These are phyloP conservation scores for Acanthosepion lycidas DNA, from an alignment of 2,888 invertebrate species.

Conservation along the genomic window DNA sequence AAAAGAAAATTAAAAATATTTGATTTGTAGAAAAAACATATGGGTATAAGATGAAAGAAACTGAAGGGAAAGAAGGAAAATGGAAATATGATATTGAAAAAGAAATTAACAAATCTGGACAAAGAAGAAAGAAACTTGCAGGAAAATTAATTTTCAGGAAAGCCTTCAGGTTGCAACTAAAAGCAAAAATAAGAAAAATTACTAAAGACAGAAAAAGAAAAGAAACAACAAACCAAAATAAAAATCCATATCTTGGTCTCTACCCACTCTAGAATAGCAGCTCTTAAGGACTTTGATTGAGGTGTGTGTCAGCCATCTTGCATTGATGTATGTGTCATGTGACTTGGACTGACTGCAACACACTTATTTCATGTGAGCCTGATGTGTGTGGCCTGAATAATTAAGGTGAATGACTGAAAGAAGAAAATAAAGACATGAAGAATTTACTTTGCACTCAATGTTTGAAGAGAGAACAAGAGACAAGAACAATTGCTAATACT, in stretches of 20 bases:
- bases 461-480: neutral
- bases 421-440: neutral
- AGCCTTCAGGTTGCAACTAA: neutral
- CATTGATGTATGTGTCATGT: neutral
- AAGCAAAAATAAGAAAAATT: neutral
- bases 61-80: neutral
- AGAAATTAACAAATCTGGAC: neutral
- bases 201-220: neutral
- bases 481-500: too few relatives aligned
- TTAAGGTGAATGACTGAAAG: slow-evolving; percentile 4
- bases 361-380: neutral
- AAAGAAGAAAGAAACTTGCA: neutral
- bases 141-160: slow-evolving; percentile 20
- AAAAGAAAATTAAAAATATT: neutral
- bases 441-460: neutral
- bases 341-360: neutral
- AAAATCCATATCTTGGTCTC: neutral
- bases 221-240: neutral
- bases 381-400: neutral
- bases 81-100: neutral
- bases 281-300: neutral
- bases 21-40: neutral
- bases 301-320: neutral
- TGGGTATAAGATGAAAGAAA: neutral
- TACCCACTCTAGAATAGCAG: neutral